These are phyloP conservation scores for Brevipalpus yothersi DNA, from an alignment of 1,140 invertebrate species.

Conservation along the genomic window DNA sequence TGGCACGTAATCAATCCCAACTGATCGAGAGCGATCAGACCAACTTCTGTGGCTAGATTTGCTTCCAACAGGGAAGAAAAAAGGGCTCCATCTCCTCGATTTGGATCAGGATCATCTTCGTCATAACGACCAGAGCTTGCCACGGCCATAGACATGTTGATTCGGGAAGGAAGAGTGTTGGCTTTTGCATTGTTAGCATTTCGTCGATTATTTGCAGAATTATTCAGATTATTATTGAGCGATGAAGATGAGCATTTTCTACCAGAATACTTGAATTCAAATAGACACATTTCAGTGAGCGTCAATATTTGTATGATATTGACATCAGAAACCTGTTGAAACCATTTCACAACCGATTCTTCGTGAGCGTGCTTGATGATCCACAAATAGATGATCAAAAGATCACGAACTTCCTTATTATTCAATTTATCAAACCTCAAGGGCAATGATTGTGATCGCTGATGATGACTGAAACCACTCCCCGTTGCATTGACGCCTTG, in stretches of 20 bases:
- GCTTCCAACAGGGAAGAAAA: slow-evolving; percentile 47
- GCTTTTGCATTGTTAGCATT: slow-evolving; percentile 25
- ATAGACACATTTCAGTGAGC: slow-evolving; percentile 39
- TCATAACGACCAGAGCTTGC: background rate
- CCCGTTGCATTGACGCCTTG: background rate
- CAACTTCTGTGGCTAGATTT: slow-evolving; percentile 68
- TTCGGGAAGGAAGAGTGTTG: slow-evolving; percentile 48
- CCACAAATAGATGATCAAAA: slow-evolving; percentile 69
- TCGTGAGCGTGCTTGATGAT: slow-evolving; percentile 67
- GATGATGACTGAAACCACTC: background rate
- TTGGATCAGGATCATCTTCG: background rate
- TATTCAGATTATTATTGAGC: no score
- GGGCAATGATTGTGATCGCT: slow-evolving; percentile 12
- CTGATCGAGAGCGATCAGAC: slow-evolving; percentile 57
- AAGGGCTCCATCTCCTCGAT: slow-evolving; percentile 9
- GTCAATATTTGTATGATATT: slow-evolving; percentile 46
- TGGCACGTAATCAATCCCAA: slow-evolving; percentile 57
- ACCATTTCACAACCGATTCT: slow-evolving; percentile 66
- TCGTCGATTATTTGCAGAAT: slow-evolving; percentile 18
- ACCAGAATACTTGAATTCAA: slow-evolving; percentile 68
- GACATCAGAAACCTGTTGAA: slow-evolving; percentile 49
- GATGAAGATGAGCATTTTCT: slow-evolving; percentile 34
- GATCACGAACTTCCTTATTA: slow-evolving; percentile 48
- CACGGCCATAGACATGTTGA: background rate
- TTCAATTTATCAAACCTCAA: slow-evolving; percentile 46